A percentile compares a stretch with the other conserved stretches of the same genome.
Conservation (phyloP, 2,113 vertebrate genomes). For the Malurus elegans region DNA sequence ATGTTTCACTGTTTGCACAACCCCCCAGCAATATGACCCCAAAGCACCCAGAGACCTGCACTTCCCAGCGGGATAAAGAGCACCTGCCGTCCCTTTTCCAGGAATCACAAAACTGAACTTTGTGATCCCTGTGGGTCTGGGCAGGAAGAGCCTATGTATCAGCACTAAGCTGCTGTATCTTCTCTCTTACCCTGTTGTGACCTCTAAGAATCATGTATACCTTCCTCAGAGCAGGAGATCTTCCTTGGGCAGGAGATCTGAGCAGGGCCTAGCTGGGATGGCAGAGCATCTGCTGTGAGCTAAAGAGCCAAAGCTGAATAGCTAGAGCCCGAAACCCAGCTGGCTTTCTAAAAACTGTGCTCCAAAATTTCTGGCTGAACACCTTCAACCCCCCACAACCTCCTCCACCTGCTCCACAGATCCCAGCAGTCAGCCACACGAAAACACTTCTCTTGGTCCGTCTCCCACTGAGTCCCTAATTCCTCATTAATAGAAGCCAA, state of each 20-base stretch:
- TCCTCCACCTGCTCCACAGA: neutral
- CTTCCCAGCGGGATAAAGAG: neutral
- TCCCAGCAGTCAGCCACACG: neutral
- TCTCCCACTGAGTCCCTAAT: neutral
- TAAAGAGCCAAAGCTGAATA: neutral
- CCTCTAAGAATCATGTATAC: neutral
- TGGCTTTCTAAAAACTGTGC: neutral
- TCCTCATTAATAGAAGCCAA: neutral
- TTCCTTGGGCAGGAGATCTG: neutral
- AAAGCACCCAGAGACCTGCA: rapidly evolving
- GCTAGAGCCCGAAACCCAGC: neutral
- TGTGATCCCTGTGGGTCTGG: neutral
- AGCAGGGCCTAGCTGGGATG: neutral
- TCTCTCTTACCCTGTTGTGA: neutral
- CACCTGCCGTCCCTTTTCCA: neutral
- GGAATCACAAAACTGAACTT: constrained; percentile 29
- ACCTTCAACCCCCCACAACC: neutral
- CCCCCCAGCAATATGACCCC: rapidly evolving
- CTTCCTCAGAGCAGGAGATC: neutral
- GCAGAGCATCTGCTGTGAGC: neutral
- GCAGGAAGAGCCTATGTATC: neutral
- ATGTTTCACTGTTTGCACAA: neutral
- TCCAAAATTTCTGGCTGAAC: neutral
- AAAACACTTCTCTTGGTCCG: neutral
- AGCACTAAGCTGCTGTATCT: neutral